Conservation (phyloP, 2,888 invertebrate genomes). For the Ischnus inquisitorius region DNA sequence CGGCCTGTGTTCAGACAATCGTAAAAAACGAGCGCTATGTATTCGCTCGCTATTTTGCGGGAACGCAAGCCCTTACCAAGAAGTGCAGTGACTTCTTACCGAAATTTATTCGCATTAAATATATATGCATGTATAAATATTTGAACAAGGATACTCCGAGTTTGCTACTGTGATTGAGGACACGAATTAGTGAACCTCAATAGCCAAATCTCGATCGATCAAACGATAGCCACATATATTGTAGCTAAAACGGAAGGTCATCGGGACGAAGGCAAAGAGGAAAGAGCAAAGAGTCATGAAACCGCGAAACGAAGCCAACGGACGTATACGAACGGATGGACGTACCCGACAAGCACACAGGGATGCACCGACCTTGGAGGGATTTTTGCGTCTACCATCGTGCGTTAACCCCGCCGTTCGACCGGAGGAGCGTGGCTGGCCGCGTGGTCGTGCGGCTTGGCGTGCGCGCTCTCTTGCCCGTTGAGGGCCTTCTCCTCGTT, state of each 20-base stretch:
- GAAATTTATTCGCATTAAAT: background rate
- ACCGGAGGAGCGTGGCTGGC: slow-evolving; percentile 68
- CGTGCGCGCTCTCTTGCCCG: slow-evolving; percentile 51
- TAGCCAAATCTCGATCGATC: background rate
- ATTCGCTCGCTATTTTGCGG: background rate
- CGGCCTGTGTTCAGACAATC: slow-evolving; percentile 23
- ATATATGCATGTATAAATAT: background rate
- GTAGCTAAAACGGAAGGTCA: slow-evolving; percentile 60
- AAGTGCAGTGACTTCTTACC: background rate
- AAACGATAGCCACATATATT: background rate
- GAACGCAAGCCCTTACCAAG: background rate
- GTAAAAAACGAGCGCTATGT: slow-evolving; percentile 7
- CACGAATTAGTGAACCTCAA: background rate
- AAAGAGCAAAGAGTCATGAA: slow-evolving; percentile 65
- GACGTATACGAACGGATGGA: slow-evolving; percentile 58
- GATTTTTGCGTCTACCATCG: slow-evolving; percentile 85
- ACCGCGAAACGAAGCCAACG: slow-evolving; percentile 66
- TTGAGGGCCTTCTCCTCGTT: slow-evolving; percentile 67
- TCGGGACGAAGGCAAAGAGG: slow-evolving; percentile 61
- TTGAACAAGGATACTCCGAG: too few relatives aligned
- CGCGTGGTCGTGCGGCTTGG: slow-evolving; percentile 54
- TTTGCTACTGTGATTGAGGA: too few relatives aligned
- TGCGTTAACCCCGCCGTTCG: slow-evolving; percentile 81
- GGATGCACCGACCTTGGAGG: slow-evolving; percentile 85
- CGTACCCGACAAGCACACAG: slow-evolving; percentile 73